Conservation (phyloP, 2,888 invertebrate genomes). For the Odontocolon sp. region DNA sequence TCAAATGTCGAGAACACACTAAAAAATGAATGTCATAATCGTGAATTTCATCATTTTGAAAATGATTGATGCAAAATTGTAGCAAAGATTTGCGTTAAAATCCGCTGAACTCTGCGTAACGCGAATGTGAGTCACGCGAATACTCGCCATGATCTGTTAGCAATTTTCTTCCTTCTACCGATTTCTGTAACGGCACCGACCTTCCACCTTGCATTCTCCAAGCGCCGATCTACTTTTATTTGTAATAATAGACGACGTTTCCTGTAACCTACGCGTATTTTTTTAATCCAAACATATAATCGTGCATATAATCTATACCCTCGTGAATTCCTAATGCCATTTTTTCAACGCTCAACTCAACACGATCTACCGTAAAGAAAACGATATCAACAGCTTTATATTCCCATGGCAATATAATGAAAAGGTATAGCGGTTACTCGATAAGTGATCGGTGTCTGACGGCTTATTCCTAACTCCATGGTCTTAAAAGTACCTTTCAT, state of each 20-base stretch:
- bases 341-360: conserved; percentile 10
- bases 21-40: too few species aligned
- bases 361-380: background rate
- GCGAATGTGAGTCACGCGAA: background rate
- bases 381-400: background rate
- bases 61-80: too few species aligned
- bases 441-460: conserved; percentile 8
- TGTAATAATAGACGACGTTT: conserved; percentile 2
- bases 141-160: too few species aligned
- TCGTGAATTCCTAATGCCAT: background rate
- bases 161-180: too few species aligned
- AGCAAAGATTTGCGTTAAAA: too few species aligned
- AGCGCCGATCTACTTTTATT: background rate
- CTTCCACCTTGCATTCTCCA: conserved; percentile 3
- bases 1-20: too few species aligned
- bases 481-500: conserved; percentile 24
- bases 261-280: background rate
- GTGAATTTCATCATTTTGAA: too few species aligned
- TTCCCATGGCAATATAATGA: conserved; percentile 22
- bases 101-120: too few species aligned
- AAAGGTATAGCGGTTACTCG: background rate
- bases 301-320: background rate
- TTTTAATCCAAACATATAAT: background rate
- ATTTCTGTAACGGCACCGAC: background rate
- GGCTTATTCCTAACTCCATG: background rate